Base-by-base conservation (phyloP, 1,140 invertebrate species). In the Drosophila erecta region DNA sequence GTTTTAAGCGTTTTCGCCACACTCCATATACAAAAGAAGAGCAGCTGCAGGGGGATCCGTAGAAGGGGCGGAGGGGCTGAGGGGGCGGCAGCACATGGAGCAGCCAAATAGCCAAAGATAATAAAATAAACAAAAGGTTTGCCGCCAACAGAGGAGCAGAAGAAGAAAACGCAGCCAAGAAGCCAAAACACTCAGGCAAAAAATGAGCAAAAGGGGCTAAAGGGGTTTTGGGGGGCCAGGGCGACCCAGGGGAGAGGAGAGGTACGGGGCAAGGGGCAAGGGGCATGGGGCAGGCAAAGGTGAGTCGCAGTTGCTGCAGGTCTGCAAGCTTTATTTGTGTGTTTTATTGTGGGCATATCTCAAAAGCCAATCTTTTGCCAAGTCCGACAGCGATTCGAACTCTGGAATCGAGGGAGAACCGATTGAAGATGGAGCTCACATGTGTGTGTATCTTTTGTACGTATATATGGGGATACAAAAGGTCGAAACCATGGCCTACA, bases 91-190 rank as follows among this genome's bases (percentile, higher is more conserved):
- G 67, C 64, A 67, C 55, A 64, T 60, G 66, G 58, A 62, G 55
- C 78, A 72, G 59, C 83, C 83, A 83, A 87, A 87, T 87, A 87
- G 83, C 79, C 84, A 87, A 83, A 81, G 84, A 89, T 87, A 87
- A 89, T 87, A 89, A 87, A 89, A 89, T 87, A 89, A 87, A 87
- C 84, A 87, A 87, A 87, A 87, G 84, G 76, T 89, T 87, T 86
- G 81, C 84, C 79, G 66, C 66, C 66, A 69, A 56, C 64, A 17
- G 65, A 47, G 59, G 64, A 69, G 41, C 59, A 59, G 58, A 35
- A 74, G 56, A 86, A 58, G 75, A 73, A 89, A 87, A 79, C 65
- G 71, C 70, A 83, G 61, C 60, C 64, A 71, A 78, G 74, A 58
- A 80, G 58, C 61, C 70, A 62, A 81, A 59, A 61, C 58, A 78